Evolutionary conservation across 1,140 invertebrate genomes (phyloP), one percentile per base, ranked within the genome.

Genomic region (Battus philenor): DNA sequence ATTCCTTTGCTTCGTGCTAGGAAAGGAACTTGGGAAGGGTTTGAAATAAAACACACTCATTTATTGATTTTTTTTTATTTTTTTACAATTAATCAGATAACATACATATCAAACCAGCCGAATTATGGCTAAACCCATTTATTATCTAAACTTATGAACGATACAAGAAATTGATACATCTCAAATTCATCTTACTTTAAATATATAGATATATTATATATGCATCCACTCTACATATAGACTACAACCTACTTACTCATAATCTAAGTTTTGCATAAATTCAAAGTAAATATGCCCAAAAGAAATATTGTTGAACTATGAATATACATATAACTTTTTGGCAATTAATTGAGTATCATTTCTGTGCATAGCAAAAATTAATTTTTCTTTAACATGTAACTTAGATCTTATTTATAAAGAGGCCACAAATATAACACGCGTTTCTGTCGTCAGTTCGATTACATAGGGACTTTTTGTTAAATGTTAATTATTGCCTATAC

Each of bases 281-380:
- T 80, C 78, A 85, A 85, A 85, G 76, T 82, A 85, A 84, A 85
- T 85, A 82, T 85, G 81, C 81, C 81, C 78, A 85, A 85, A 85
- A 85, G 78, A 79, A 85, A 82, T 82, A 80, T 81, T 85, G 78
- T 80, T 85, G 74, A 85, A 81, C 78, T 85, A 85, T 82, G 78
- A 82, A 85, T 85, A 85, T 82, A 83, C 69, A 83, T 83, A 79
- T 85, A 79, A 85, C 78, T 85, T 85, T 85, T 85, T 82, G 81
- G 81, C 81, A 85, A 82, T 85, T 78, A 76, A 82, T 85, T 85
- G 81, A 85, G 81, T 85, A 85, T 85, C 78, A 84, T 84, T 82
- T 85, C 73, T 85, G 80, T 85, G 80, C 80, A 85, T 85, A 85
- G 78, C 80, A 85, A 85, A 82, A 82, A 79, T 82, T n/a, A n/a